Base-by-base conservation (phyloP, 2,113 vertebrate species). In the Plecturocebus donacophilus region DNA sequence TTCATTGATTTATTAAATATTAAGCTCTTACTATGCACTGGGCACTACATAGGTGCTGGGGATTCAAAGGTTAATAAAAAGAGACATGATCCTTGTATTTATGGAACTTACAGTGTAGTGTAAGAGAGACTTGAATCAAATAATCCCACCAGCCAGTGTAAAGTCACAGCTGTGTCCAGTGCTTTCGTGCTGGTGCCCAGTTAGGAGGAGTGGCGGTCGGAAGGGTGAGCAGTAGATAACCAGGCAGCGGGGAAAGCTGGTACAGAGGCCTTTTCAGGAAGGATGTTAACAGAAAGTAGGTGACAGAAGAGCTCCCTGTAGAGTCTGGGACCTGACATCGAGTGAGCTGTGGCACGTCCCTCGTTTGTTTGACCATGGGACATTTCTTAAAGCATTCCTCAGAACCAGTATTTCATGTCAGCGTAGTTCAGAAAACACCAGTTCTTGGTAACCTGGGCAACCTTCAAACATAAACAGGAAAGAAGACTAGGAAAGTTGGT, bases 1-100 rank as follows among this genome's bases (percentile, higher is more conserved):
- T 73, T 92, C 27, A 38, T 45, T 91, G 8, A 84, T 94, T 42
- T 52, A 45, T 56, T 90, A 49, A 80, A 61, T 93, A 79, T 52
- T 81, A 94, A 71, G 64, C 47, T 75, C 49, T 90, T 70, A 8
- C 83, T 95, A 4, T 80, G 61, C 80, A 40, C 90, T 70, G 5
- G 6, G 35, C 30, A 47, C 40, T 95, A 27, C 21, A 32, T 42
- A 52, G 52, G 79, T 95, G 45, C 89, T 95, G 21, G 47, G 56
- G 49, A 77, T 56, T 87, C 79, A 83, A 45, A 87, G 80, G 23
- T 68, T 71, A 87, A 40, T 89, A 27, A 84, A 80, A 75, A 27
- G 8, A 30, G 61, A 66, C 20, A 30, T 12, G 42, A 66, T 6
- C 68, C 6, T 75, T 49, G 20, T 81, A 10, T 82, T 77, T 70